Evolutionary conservation across 2,797 vertebrate species (phyloP).

Genomic region (Cuniculus paca): DNA sequence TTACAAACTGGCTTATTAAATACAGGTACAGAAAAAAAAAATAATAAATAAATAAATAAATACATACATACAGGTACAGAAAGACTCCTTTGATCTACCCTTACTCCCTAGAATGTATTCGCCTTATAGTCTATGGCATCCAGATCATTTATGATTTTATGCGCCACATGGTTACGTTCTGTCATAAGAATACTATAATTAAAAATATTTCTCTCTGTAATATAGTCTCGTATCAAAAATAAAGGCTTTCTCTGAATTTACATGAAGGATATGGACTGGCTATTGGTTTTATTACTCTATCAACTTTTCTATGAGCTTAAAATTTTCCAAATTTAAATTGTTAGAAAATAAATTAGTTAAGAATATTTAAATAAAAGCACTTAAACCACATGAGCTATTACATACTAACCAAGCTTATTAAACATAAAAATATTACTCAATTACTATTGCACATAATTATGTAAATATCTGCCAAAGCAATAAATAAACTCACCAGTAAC

Average conservation of each 20-base stretch:
- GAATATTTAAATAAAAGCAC: slow-evolving; percentile 64
- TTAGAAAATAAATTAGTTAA: slow-evolving; percentile 56
- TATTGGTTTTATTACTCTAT: background rate
- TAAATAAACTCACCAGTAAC: slow-evolving; percentile 82
- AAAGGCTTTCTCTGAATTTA: slow-evolving; percentile 34
- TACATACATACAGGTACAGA: background rate
- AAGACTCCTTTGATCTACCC: slow-evolving; percentile 23
- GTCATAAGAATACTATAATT: background rate
- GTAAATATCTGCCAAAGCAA: slow-evolving; percentile 18
- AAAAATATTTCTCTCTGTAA: slow-evolving; percentile 7
- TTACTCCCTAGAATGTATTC: background rate
- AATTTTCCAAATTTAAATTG: slow-evolving; percentile 54
- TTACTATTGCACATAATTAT: slow-evolving; percentile 23
- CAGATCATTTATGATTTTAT: slow-evolving; percentile 56
- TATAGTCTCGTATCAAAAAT: slow-evolving; percentile 29
- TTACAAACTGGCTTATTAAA: slow-evolving; percentile 57
- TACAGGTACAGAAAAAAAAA: slow-evolving; percentile 18
- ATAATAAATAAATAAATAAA: no score
- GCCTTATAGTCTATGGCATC: background rate
- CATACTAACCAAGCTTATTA: slow-evolving; percentile 29
- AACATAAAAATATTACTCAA: slow-evolving; percentile 57
- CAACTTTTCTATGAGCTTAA: slow-evolving; percentile 33
- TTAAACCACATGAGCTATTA: slow-evolving; percentile 50
- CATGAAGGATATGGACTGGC: background rate
- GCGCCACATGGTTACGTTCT: background rate